A percentile compares a stretch with the other conserved stretches of the same genome.
These are phyloP conservation scores for Garrulus glandarius DNA, from an alignment of 2,797 vertebrate species.

Conservation along the genomic window DNA sequence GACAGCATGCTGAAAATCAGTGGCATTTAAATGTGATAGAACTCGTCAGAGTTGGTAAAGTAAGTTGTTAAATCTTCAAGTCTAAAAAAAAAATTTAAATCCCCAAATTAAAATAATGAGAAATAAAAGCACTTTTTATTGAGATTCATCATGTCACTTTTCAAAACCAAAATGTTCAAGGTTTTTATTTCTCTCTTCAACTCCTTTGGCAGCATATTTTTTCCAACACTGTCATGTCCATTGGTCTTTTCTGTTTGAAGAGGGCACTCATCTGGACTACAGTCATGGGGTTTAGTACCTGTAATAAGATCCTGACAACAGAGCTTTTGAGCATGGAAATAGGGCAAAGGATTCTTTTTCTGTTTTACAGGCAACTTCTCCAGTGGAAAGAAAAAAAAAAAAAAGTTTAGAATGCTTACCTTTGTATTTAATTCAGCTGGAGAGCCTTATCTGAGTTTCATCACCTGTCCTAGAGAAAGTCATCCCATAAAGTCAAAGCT, in stretches of 20 bases:
- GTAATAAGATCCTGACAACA: background rate
- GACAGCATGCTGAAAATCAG: background rate
- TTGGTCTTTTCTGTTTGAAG: background rate
- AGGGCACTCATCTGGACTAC: background rate
- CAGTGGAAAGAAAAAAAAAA: background rate
- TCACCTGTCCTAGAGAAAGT: background rate
- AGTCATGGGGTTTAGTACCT: background rate
- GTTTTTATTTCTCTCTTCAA: background rate
- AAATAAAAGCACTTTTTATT: background rate
- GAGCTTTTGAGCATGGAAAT: background rate
- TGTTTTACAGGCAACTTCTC: background rate
- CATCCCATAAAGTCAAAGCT: conserved; percentile 7
- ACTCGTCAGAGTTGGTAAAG: background rate
- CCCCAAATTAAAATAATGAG: background rate
- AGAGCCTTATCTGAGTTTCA: background rate
- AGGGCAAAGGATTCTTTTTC: background rate
- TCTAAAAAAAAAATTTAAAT: background rate
- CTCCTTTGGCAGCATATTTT: background rate
- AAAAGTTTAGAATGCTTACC: background rate
- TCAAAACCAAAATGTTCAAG: background rate
- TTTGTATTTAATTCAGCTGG: background rate
- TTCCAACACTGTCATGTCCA: background rate
- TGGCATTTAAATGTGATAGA: background rate
- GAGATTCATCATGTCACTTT: background rate
- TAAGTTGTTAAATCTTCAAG: background rate